Base-by-base conservation (phyloP, 2,797 vertebrate genomes). In the Cossypha caffra region DNA sequence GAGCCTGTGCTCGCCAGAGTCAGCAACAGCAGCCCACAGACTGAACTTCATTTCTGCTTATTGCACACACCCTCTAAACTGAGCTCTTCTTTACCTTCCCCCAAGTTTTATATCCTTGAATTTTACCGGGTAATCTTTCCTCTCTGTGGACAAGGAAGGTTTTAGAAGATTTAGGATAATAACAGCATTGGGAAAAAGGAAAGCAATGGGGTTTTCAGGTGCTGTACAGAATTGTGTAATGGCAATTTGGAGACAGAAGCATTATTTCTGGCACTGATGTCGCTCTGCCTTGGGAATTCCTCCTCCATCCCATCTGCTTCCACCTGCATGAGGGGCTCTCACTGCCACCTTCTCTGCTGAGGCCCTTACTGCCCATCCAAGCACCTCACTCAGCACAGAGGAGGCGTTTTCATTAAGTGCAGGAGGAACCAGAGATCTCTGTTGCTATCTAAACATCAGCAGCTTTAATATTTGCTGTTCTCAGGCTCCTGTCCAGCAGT, bases 161-260 rank as follows among this genome's bases (percentile, higher is more conserved):
- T 95, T 96, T 71, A 72, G 77, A 93, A 75, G 45, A n/a, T 71
- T 74, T 78, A 73, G 11, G 35, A 45, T 80, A 76, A 87, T 59
- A 82, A 86, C 94, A 91, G 31, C 28, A 23, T 3, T 26, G 43
- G 74, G 74, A 31, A 78, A 87, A 85, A 95, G 43, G 33, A 47
- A 18, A 31, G 58, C 1, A 0, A 17, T 78, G 47, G n/a, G 29
- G 25, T 48, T 77, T 86, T 64, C 31, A 21, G 62, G 72, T 64
- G 40, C 68, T 15, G 68, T 55, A 28, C 62, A 86, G 92, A 31
- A 43, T 38, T 80, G 47, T 45, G 40, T 54, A 12, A 16, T 5
- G 48, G 63, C 45, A 62, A 5, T 68, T 42, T 78, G 47, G 67
- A 72, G 71, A 21, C 31, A 48, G 16, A 43, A 57, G 20, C 4